Evolutionary conservation across 2,113 vertebrate species (phyloP).

Genomic region (Thalassoma bifasciatum): DNA sequence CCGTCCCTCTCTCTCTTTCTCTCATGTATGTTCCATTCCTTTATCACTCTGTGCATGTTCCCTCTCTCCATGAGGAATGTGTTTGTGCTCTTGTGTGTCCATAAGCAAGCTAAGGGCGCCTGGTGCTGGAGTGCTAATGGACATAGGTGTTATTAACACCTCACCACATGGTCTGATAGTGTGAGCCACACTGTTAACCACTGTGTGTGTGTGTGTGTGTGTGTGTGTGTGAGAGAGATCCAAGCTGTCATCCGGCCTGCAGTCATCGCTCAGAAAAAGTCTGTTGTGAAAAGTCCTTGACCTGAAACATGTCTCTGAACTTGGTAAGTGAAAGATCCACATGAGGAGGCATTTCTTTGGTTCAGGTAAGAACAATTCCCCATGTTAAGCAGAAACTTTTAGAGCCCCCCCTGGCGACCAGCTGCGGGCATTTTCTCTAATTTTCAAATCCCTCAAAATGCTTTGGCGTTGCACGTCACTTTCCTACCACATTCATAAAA

Average conservation of each 20-base stretch:
- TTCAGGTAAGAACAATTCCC: too few relatives aligned
- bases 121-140: conserved; percentile 73
- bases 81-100: not conserved
- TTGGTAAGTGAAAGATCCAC: conserved; percentile 15
- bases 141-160: conserved; percentile 79
- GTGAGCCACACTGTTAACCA: conserved; percentile 60
- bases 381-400: too few relatives aligned
- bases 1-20: too few relatives aligned
- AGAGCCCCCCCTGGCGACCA: too few relatives aligned
- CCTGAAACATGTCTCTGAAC: conserved; percentile 26
- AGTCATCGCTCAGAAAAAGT: conserved; percentile 41
- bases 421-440: too few relatives aligned
- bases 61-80: conserved; percentile 1
- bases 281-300: conserved; percentile 43
- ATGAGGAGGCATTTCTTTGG: not conserved
- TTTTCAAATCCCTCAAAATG: too few relatives aligned
- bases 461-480: too few relatives aligned
- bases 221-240: conserved; percentile 36
- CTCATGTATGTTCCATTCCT: not conserved
- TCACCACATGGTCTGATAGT: conserved; percentile 66
- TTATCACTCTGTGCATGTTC: conserved; percentile 1
- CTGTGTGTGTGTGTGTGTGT: conserved; percentile 11
- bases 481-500: too few relatives aligned
- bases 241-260: conserved; percentile 60
- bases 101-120: conserved; percentile 14